Evolutionary conservation across 2,888 invertebrate genomes (phyloP).

Genomic region (Epinotia nisella): DNA sequence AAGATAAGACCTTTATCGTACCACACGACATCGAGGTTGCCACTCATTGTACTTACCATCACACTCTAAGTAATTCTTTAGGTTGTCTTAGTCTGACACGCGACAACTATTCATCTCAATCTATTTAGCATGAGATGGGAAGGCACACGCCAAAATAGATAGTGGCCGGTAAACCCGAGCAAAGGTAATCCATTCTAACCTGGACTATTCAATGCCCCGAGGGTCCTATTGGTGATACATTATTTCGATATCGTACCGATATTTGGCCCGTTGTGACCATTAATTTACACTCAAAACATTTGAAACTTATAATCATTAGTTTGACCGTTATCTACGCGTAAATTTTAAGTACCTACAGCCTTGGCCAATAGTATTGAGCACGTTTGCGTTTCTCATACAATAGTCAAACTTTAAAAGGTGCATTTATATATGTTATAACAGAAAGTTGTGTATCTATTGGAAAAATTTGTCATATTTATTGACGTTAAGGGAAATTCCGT

Average conservation of each 20-base stretch:
- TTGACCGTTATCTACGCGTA: background rate
- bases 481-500: no score
- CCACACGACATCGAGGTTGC: no score
- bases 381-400: no score
- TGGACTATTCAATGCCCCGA: slow-evolving; percentile 8
- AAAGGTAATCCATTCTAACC: slow-evolving; percentile 60
- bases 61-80: no score
- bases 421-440: no score
- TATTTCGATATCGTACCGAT: slow-evolving; percentile 11
- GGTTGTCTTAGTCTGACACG: no score
- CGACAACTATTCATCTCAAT: background rate
- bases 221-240: slow-evolving; percentile 26
- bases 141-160: background rate
- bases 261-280: slow-evolving; percentile 23
- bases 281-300: slow-evolving; percentile 12
- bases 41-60: background rate
- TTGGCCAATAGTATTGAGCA: no score
- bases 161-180: slow-evolving; percentile 86
- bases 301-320: background rate
- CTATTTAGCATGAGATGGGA: background rate
- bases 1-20: no score
- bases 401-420: no score
- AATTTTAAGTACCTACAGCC: no score
- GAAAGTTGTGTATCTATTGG: no score
- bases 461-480: no score